Evolutionary conservation across 2,113 vertebrate genomes (phyloP), one percentile per base, ranked within the genome.

Genomic region (Alexandromys fortis): DNA sequence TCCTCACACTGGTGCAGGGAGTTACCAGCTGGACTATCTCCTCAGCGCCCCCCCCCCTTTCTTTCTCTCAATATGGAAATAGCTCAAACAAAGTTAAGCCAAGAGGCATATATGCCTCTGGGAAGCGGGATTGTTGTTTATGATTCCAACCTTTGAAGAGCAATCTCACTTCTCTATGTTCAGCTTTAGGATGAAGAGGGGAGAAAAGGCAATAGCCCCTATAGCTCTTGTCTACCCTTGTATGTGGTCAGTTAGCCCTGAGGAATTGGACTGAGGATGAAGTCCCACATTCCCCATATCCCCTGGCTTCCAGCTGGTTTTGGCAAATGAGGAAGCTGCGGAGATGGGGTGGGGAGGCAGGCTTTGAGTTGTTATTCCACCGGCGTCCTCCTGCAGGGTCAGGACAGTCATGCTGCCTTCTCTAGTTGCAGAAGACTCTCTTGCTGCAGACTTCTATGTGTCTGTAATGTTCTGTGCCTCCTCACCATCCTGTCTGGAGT

Each of bases 371-470:
- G 49, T 70, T 17, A 12, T 16, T 58, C 11, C 33, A 38, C 19
- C 10, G 24, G 70, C 9, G 52, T 13, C 30, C 12, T 89, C 26
- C 17, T 47, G 22, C 1, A 45, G 35, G 21, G 24, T 79, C 45
- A 68, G 47, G 49, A 30, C 76, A 65, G 21, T 14, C 14, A 35
- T 19, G 1, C 35, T 38, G 45, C 38, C 65, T 38, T 45, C 38
- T 68, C 45, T 1, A 4, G 55, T 24, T 21, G 19, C 21, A 0
- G 5, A 8, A 70, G 47, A 26, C 83, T 0, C 3, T 6, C 28
- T 63, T 12, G 22, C 19, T 45, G 1, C n/a, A 55, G 19, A 3
- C 42, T 42, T n/a, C 26, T 63, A 49, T 45, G 22, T 55, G 7
- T 70, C 76, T 33, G 1, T 0, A 68, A 9, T 30, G 0, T 58